phyloP scores from a whole-genome alignment of 2,113 vertebrate species.

The Gavia stellata region DNA sequence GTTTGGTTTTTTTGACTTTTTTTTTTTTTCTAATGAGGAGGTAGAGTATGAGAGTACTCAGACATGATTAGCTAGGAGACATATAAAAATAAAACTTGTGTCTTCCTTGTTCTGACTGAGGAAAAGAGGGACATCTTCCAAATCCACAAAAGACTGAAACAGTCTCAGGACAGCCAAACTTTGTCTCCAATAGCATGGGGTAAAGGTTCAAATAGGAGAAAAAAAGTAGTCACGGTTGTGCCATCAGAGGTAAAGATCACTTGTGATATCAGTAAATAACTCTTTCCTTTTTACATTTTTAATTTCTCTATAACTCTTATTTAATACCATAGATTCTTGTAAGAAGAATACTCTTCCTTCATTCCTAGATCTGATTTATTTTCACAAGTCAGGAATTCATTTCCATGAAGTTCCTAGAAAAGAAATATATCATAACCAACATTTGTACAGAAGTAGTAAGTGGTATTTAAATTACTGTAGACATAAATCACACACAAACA shows the following conservation, averaged over 20 bases:
- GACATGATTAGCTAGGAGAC: not conserved
- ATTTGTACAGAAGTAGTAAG: not conserved
- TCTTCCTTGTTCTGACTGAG: not conserved
- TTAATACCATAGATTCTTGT: conserved; percentile 61
- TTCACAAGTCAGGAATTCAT: conserved; percentile 43
- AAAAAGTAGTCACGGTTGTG: not conserved
- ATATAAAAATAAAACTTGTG: not conserved
- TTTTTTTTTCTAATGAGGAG: not conserved
- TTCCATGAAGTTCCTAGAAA: conserved; percentile 61
- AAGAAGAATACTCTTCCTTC: not conserved
- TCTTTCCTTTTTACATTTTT: not conserved
- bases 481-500: not conserved
- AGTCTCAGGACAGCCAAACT: not conserved
- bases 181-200: not conserved
- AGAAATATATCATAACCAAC: not conserved
- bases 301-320: not conserved
- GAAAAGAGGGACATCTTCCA: not conserved
- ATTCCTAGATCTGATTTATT: not conserved
- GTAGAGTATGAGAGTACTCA: not conserved
- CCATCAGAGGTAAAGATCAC: not conserved
- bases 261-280: not conserved
- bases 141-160: not conserved
- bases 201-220: not conserved
- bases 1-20: not conserved
- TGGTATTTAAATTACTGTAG: not conserved